phyloP scores from a whole-genome alignment of 1,140 invertebrate species.

The Cyclargus thomasi region DNA sequence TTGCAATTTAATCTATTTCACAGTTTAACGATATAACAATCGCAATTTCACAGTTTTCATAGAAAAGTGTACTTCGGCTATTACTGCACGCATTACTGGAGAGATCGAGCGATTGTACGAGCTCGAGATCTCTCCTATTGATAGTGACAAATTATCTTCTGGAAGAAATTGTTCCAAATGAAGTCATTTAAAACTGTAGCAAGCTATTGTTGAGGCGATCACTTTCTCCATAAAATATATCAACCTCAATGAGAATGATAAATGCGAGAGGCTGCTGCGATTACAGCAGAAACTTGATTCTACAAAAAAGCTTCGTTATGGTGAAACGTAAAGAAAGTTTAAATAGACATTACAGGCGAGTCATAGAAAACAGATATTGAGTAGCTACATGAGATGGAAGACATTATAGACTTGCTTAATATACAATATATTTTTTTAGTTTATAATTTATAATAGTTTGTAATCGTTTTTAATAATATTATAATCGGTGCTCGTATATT shows the following conservation, averaged over 20 bases:
- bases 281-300: background rate
- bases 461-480: too few relatives aligned
- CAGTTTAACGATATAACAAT: constrained; percentile 1
- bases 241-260: background rate
- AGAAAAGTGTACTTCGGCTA: background rate
- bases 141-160: background rate
- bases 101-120: background rate
- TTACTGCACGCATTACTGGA: background rate
- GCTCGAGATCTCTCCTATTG: background rate
- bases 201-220: background rate
- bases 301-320: background rate
- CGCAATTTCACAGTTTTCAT: background rate
- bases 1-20: constrained; percentile 1
- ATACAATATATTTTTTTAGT: too few relatives aligned
- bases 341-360: background rate
- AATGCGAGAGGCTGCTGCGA: background rate
- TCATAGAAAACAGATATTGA: background rate
- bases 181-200: background rate
- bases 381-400: background rate
- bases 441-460: too few relatives aligned
- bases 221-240: background rate
- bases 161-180: background rate
- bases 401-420: too few relatives aligned
- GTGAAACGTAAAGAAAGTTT: background rate
- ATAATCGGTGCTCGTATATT: too few relatives aligned